Evolutionary conservation across 2,113 vertebrate genomes (phyloP).

Genomic region (Pachyramphus minor): DNA sequence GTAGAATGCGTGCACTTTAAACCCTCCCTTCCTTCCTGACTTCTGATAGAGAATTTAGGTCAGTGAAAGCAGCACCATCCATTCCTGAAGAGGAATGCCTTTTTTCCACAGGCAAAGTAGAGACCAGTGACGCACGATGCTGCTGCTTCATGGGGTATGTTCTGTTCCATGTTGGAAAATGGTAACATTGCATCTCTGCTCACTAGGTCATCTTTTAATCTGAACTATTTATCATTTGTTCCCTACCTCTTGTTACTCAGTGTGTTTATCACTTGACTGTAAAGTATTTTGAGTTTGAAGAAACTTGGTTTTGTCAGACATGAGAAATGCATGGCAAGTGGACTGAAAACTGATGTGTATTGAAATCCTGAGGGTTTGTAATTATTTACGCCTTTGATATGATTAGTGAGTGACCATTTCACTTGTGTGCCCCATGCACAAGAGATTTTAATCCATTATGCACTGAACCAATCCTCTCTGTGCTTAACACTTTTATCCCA

Average conservation of each 20-base stretch:
- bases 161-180: neutral
- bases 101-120: neutral
- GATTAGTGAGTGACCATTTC: neutral
- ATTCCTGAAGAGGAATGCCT: neutral
- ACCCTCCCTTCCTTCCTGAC: neutral
- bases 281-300: neutral
- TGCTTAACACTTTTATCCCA: neutral
- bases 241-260: neutral
- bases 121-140: accelerated
- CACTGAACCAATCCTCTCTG: neutral
- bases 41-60: neutral
- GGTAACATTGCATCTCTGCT: neutral
- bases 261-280: neutral
- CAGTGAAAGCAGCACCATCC: neutral
- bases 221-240: neutral
- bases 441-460: neutral
- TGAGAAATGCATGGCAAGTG: neutral
- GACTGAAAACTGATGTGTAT: accelerated
- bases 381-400: neutral
- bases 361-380: neutral
- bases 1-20: neutral
- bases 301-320: neutral
- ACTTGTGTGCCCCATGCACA: neutral
- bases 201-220: neutral
- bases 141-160: neutral